These are phyloP conservation scores for Nematolebias whitei DNA, from an alignment of 2,113 vertebrate species.

Conservation along the genomic window DNA sequence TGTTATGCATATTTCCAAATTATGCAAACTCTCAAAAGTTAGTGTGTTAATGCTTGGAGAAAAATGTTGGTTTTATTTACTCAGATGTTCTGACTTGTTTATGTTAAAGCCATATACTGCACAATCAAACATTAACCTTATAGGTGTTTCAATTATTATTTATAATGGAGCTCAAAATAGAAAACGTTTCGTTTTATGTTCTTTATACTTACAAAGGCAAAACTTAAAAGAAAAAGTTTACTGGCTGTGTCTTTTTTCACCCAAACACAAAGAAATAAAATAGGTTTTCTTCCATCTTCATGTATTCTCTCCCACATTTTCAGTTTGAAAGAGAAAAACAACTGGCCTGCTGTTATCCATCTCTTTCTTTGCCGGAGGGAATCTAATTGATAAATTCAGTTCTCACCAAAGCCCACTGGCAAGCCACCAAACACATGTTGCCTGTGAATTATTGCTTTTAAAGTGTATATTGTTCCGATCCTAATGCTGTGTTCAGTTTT, in stretches of 20 bases:
- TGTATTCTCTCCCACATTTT: conserved; percentile 35
- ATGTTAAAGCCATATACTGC: neutral
- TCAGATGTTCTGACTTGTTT: neutral
- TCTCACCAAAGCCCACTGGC: conserved; percentile 64
- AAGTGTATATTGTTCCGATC: conserved; percentile 64
- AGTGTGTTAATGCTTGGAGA: neutral
- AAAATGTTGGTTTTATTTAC: too few species aligned
- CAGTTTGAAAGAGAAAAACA: conserved; percentile 54
- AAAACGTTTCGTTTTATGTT: neutral
- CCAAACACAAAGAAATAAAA: conserved; percentile 37
- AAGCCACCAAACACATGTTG: conserved; percentile 68
- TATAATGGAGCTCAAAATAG: too few species aligned
- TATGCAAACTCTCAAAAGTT: neutral
- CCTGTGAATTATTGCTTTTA: conserved; percentile 64
- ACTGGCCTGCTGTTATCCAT: conserved; percentile 56
- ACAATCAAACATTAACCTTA: neutral
- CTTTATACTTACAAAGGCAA: conserved; percentile 5
- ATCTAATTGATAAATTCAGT: conserved; percentile 64
- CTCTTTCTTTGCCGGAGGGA: conserved; percentile 57
- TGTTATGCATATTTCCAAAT: neutral
- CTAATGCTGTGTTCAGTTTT: conserved; percentile 49
- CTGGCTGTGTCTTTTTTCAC: conserved; percentile 26
- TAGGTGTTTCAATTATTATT: too few species aligned
- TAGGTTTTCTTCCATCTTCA: conserved; percentile 44
- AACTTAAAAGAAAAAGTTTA: neutral